Evolutionary conservation across 2,113 vertebrate species (phyloP), one percentile per base, ranked within the genome.

Genomic region (Meleagris gallopavo): DNA sequence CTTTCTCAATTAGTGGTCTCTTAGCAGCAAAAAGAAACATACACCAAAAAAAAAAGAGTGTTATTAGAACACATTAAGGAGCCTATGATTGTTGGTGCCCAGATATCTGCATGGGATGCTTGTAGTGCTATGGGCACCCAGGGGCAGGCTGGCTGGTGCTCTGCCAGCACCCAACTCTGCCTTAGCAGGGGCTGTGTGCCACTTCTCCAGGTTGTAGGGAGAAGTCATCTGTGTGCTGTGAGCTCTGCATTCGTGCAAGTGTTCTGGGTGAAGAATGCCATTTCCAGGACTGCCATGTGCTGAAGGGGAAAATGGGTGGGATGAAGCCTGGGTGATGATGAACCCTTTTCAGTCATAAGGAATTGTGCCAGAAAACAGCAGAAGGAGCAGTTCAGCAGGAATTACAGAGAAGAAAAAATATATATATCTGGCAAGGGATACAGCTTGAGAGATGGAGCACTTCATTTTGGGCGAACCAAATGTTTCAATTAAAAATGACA

Each of bases 401-500:
- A 96, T 96, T 93, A 92, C 73, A 90, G 65, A 83, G 90, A 74
- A 85, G 45, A 36, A 73, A 87, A 95, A 88, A 95, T 7, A 92
- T 17, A 17, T 15, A 29, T 29, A 57, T 62, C 91, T 96, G 93
- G 93, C 93, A 96, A 78, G 93, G 88, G 93, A 85, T 58, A 79
- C 45, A 85, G 91, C 72, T 74, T 86, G 92, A 78, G 96, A 96
- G 96, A 97, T 95, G 88, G 96, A 96, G 89, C 87, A 92, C 93
- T 93, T 97, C 91, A 95, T 95, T 97, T 96, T 92, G 93, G 94
- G 94, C 89, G 92, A 97, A 94, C 73, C 18, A 94, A 96, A 96
- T 1, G 85, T 94, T 97, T 97, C 97, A 97, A 97, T 98, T 97
- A 97, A 97, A 97, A 97, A 91, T 82, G 95, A 96, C 94, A 96